Percentiles rank a stretch among this genome's conserved stretches.
These are phyloP conservation scores for Drosophila suzukii DNA, from an alignment of 1,140 invertebrate genomes.

Conservation along the genomic window DNA sequence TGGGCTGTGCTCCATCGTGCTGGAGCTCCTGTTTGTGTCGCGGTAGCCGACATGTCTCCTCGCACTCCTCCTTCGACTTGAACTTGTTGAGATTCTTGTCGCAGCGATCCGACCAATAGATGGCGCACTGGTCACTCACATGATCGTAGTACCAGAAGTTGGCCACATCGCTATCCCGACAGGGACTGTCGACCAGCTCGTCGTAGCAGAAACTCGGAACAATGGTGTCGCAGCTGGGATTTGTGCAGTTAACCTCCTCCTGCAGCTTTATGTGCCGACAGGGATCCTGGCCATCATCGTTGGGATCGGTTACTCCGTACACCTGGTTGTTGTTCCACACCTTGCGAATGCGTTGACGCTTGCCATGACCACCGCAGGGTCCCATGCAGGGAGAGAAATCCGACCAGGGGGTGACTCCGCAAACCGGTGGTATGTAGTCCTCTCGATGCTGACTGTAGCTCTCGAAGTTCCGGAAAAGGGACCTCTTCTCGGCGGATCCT, in stretches of 20 bases:
- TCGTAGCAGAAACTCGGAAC: slow-evolving; percentile 78
- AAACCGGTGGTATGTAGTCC: slow-evolving; percentile 85
- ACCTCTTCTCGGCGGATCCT: slow-evolving; percentile 50
- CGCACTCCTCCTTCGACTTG: slow-evolving; percentile 85
- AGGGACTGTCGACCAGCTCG: slow-evolving; percentile 86
- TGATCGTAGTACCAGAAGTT: slow-evolving; percentile 90
- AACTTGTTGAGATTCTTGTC: slow-evolving; percentile 91
- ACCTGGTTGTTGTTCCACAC: slow-evolving; percentile 83
- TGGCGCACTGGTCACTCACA: slow-evolving; percentile 87
- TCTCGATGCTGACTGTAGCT: slow-evolving; percentile 77
- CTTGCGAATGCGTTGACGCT: slow-evolving; percentile 67
- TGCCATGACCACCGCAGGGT: slow-evolving; percentile 86
- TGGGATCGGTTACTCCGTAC: slow-evolving; percentile 62
- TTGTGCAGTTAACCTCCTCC: slow-evolving; percentile 85
- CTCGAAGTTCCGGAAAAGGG: slow-evolving; percentile 71
- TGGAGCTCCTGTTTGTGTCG: slow-evolving; percentile 67
- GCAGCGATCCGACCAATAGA: slow-evolving; percentile 92
- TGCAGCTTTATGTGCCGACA: slow-evolving; percentile 80
- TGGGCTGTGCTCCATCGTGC: slow-evolving; percentile 55
- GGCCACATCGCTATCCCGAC: slow-evolving; percentile 87
- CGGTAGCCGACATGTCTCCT: slow-evolving; percentile 77
- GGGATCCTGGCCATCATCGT: slow-evolving; percentile 77
- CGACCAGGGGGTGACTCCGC: slow-evolving; percentile 90
- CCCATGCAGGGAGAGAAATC: slow-evolving; percentile 90
- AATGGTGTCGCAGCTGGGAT: slow-evolving; percentile 86